Percentiles rank a stretch among this genome's conserved stretches.
phyloP scores from a whole-genome alignment of 2,797 vertebrate species.

The Echeneis naucrates region DNA sequence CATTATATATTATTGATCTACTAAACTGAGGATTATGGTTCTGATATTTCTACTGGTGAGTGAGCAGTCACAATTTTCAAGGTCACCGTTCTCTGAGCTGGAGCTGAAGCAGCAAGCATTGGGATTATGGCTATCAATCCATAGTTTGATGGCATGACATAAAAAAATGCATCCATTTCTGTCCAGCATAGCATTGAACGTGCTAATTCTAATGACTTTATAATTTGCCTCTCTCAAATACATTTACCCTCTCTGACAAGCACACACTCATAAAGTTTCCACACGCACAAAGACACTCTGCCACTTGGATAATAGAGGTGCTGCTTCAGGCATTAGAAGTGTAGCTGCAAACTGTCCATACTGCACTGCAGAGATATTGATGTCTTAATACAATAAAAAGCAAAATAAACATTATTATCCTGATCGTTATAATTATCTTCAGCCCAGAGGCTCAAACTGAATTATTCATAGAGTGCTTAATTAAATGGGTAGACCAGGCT shows the following conservation, averaged over 20 bases:
- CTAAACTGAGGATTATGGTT: constrained; percentile 68
- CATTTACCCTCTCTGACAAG: background rate
- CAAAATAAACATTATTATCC: constrained; percentile 89
- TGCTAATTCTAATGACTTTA: constrained; percentile 5
- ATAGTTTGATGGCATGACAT: constrained; percentile 10
- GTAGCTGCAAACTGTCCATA: constrained; percentile 67
- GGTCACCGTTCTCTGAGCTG: constrained; percentile 1
- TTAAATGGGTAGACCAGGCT: constrained; percentile 84
- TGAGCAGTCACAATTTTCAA: constrained; percentile 43
- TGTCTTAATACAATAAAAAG: constrained; percentile 88
- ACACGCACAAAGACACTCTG: constrained; percentile 8
- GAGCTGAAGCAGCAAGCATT: background rate
- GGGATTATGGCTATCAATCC: constrained; percentile 27
- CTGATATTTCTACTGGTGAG: constrained; percentile 48
- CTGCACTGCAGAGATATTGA: constrained; percentile 82
- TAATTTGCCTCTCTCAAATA: constrained; percentile 7
- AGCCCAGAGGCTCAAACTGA: constrained; percentile 85
- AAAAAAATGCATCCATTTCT: background rate
- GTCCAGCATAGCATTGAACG: background rate
- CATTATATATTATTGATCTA: constrained; percentile 77
- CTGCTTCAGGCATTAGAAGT: constrained; percentile 52
- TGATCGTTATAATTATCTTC: constrained; percentile 88
- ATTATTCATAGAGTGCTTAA: constrained; percentile 87
- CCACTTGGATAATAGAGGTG: constrained; percentile 35
- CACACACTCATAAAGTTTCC: background rate